Evolutionary conservation across 2,797 vertebrate genomes (phyloP), one percentile per base, ranked within the genome.

Genomic region (Pelochelys cantorii): DNA sequence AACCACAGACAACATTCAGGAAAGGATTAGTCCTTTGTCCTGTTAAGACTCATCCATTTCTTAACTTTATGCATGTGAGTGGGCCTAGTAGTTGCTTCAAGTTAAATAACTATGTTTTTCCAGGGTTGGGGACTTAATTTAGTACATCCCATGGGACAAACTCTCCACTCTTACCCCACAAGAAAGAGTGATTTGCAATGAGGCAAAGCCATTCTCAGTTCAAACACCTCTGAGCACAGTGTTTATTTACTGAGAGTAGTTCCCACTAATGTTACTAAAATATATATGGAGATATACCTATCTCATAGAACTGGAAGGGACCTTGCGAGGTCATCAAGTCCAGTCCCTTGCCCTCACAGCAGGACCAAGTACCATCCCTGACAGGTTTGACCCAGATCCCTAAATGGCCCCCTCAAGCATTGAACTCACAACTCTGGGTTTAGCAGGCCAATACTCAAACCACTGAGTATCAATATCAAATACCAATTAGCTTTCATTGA

Each of bases 231-330:
- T 85, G 77, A 53, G 52, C 0, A 1, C 3, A 56, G 55, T 11
- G 8, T 95, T 86, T 90, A 91, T 31, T 77, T n/a, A 62, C 48
- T 3, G 34, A 91, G 85, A 84, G 77, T 12, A 88, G 23, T n/a
- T 84, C 1, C 1, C 54, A 85, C 1, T 89, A 83, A 59, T 83
- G 37, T n/a, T 86, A 88, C 65, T 89, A 42, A 42, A 42, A 42
- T 42, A 42, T 42, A 42, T 42, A 42, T 42, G 42, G 42, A 42
- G 42, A 42, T 42, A 42, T 42, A 42, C 42, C 42, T 42, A 42
- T 48, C 7, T 48, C 42, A 48, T 48, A 48, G 42, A 48, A 48
- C 8, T 48, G 42, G 42, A 42, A 42, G 42, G 42, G 5, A 42
- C 42, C 42, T 42, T 42, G 42, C 5, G 8, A 48, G 42, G 42